Conservation (phyloP, 2,113 vertebrate species). For the Notiomystis cincta region DNA sequence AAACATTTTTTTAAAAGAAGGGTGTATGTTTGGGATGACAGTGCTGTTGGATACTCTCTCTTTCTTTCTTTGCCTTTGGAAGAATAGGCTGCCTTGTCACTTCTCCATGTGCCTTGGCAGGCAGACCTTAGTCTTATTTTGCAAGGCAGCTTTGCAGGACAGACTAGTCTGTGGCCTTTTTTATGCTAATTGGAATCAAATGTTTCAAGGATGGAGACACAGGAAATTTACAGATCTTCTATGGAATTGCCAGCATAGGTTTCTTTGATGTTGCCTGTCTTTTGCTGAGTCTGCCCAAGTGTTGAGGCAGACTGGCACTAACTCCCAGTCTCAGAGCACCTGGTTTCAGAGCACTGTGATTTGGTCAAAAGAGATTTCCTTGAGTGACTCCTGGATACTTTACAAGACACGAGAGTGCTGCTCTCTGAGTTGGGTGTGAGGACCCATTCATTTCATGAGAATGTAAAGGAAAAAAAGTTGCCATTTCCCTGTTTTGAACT, state of each 20-base stretch:
- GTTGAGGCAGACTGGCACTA: background rate
- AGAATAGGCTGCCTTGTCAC: background rate
- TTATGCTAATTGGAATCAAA: slow-evolving; percentile 6
- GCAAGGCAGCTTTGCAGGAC: background rate
- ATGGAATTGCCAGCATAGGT: background rate
- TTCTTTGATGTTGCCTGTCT: background rate
- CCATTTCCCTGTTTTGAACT: background rate
- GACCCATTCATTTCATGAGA: background rate
- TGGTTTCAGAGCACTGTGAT: background rate
- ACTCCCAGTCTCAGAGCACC: background rate
- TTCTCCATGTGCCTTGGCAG: background rate
- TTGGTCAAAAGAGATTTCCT: background rate
- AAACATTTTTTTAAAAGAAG: background rate
- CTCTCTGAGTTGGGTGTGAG: background rate
- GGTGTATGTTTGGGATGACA: background rate
- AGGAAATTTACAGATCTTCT: background rate
- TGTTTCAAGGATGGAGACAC: background rate
- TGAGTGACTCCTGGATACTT: background rate
- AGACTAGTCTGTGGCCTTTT: background rate
- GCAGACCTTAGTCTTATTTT: background rate
- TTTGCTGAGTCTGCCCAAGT: background rate
- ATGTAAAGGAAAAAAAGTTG: background rate
- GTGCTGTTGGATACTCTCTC: background rate
- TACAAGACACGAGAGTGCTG: background rate
- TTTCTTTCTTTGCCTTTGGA: background rate